Percentiles rank a stretch among this genome's conserved stretches.
These are phyloP conservation scores for Ranitomeya variabilis DNA, from an alignment of 2,113 vertebrate genomes.

Conservation along the genomic window DNA sequence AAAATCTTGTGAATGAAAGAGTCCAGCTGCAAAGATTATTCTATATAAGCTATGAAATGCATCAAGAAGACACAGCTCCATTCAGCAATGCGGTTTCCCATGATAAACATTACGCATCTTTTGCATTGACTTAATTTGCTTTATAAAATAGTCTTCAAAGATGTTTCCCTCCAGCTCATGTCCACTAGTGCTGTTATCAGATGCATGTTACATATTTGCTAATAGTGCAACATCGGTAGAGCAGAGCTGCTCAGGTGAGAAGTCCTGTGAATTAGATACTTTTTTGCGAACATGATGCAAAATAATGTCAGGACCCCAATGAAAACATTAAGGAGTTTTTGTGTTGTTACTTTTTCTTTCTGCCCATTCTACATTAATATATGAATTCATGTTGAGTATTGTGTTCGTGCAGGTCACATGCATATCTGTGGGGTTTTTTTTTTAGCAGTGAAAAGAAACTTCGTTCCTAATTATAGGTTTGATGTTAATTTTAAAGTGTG, in stretches of 20 bases:
- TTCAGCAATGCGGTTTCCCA: background rate
- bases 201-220: no score
- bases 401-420: background rate
- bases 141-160: no score
- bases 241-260: no score
- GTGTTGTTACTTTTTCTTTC: no score
- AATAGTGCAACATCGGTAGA: background rate
- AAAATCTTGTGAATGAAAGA: background rate
- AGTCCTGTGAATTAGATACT: background rate
- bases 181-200: no score
- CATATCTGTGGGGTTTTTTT: background rate
- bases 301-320: background rate
- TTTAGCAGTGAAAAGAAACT: background rate
- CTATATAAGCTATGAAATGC: background rate
- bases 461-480: constrained; percentile 64
- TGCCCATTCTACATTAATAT: no score
- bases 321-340: background rate
- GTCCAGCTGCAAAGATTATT: background rate
- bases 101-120: no score
- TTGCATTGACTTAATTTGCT: no score
- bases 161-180: no score
- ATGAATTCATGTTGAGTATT: background rate
- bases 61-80: background rate
- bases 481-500: constrained; percentile 59
- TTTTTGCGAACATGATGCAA: background rate